Base-by-base conservation (phyloP, 1,140 invertebrate genomes). In the Nixonia krombeini region DNA sequence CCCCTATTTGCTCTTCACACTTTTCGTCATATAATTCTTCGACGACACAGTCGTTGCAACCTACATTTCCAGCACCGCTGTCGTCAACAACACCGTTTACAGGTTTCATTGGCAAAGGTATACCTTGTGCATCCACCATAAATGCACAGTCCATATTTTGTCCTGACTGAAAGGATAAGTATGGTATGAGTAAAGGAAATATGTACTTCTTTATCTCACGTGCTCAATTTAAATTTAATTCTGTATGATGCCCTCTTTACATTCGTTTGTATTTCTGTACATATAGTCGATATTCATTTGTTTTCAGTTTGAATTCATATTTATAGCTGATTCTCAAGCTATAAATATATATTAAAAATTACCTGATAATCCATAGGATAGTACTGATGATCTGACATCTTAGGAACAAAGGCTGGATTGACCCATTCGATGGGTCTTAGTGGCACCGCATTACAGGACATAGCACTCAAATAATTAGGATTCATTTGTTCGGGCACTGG, bases 371-470 rank as follows among this genome's bases (percentile, higher is more conserved):
- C 78, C 63, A 83, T 73, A 23, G 80, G 65, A 41, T 79, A 83
- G 56, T 83, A 84, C 21, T 75, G 76, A 25, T 82, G 74, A 10
- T 71, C 73, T 29, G 72, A 64, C 44, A 80, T 45, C 72, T 83
- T 80, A 38, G 82, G 81, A 62, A 83, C 77, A 40, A 77, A 85
- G 7, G 78, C 75, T 47, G 85, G 84, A 70, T 86, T 85, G 55
- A 86, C 75, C 85, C 86, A 87, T 12, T 87, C 83, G 8, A 87
- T 78, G 26, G 86, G 79, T 52, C 85, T 78, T 8, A 87, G 56
- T 26, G 86, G 85, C 1, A 86, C 82, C 12, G 85, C 80, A 1
- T 71, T 78, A 46, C 83, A 86, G 0, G 85, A 79, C 63, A 86
- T 75, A 12, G 85, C 74, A 1, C 85, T 76, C 50, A 86, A 15